These are phyloP conservation scores for Athene cunicularia DNA, from an alignment of 2,113 vertebrate genomes.

Conservation along the genomic window DNA sequence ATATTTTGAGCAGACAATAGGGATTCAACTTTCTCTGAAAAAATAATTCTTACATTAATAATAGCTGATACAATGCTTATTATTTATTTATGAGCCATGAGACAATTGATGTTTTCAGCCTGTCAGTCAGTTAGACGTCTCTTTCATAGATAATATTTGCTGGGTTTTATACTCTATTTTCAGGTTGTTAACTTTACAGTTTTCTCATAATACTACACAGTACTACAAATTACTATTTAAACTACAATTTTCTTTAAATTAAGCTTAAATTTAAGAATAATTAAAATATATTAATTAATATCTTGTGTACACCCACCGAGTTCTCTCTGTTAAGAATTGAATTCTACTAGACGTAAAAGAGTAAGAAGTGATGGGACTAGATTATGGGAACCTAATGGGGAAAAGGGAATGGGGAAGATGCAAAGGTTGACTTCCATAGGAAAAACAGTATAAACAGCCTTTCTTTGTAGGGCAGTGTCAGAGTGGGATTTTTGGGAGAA, in stretches of 20 bases:
- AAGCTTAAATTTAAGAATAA: neutral
- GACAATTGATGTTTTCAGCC: neutral
- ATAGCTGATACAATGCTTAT: neutral
- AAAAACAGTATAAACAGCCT: neutral
- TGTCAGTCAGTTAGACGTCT: neutral
- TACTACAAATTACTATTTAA: neutral
- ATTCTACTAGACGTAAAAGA: neutral
- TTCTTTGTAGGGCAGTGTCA: neutral
- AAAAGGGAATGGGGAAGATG: neutral
- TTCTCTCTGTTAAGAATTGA: neutral
- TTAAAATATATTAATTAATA: neutral
- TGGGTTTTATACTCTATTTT: neutral
- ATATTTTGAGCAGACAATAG: neutral
- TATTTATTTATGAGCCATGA: constrained; percentile 27
- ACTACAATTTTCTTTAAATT: neutral
- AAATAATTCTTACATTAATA: neutral
- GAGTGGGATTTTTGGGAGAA: neutral
- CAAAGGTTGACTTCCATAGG: neutral
- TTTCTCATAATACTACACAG: neutral
- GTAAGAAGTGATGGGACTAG: neutral
- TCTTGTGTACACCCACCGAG: neutral
- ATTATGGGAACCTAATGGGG: neutral
- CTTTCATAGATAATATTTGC: neutral
- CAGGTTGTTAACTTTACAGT: neutral
- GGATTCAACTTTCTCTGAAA: neutral